Percentiles rank a stretch among this genome's conserved stretches.
Conservation (phyloP, 1,140 invertebrate species). For the Frieseomelitta varia region DNA sequence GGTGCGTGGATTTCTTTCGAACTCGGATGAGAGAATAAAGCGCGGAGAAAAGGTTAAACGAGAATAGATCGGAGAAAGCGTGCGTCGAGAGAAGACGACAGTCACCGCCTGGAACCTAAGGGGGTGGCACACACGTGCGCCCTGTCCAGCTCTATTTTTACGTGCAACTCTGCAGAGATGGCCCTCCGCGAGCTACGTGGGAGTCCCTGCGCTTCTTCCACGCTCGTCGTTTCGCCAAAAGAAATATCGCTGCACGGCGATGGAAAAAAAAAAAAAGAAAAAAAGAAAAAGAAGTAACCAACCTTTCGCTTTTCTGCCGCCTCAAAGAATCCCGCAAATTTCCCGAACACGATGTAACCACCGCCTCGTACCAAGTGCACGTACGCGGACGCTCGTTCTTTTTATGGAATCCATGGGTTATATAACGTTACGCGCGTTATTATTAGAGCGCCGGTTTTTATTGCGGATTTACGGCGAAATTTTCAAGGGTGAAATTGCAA, state of each 20-base stretch:
- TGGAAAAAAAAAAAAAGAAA: not conserved
- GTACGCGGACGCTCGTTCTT: too few relatives aligned
- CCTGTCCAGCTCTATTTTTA: slow-evolving; percentile 62
- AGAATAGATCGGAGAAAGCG: slow-evolving; percentile 50
- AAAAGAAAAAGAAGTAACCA: too few relatives aligned
- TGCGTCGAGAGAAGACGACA: slow-evolving; percentile 1
- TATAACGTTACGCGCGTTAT: too few relatives aligned
- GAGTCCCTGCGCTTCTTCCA: slow-evolving; percentile 36
- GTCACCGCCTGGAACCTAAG: not conserved
- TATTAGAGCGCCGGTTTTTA: too few relatives aligned
- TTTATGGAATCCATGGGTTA: too few relatives aligned
- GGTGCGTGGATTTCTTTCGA: not conserved
- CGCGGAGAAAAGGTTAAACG: slow-evolving; percentile 8
- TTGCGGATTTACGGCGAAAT: too few relatives aligned
- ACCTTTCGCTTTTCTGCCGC: not conserved
- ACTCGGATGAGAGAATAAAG: slow-evolving; percentile 7
- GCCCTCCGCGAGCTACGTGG: slow-evolving; percentile 51
- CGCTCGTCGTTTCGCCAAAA: slow-evolving; percentile 1
- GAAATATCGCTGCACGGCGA: not conserved
- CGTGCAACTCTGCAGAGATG: slow-evolving; percentile 55
- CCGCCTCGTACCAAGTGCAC: too few relatives aligned
- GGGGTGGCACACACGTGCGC: slow-evolving; percentile 49
- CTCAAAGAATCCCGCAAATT: not conserved
- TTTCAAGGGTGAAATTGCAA: too few relatives aligned
- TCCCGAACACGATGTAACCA: too few relatives aligned